Conservation (phyloP, 1,140 invertebrate genomes). For the Zaprionus vittiger region DNA sequence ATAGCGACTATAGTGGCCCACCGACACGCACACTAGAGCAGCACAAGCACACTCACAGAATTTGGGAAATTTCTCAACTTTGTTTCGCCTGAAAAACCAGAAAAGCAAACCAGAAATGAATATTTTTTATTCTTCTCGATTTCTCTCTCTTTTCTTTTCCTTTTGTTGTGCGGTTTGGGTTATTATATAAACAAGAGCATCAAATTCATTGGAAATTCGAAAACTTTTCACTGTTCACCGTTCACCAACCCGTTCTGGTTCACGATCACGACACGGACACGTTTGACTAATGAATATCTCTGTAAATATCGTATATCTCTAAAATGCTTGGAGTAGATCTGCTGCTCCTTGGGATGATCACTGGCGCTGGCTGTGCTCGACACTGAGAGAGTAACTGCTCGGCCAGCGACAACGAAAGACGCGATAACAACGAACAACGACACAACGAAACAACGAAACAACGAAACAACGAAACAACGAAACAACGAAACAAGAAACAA, state of each 20-base stretch:
- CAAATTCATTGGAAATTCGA: constrained; percentile 13
- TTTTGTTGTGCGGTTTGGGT: constrained; percentile 19
- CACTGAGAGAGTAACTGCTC: constrained; percentile 59
- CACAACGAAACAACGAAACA: constrained; percentile 41
- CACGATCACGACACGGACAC: constrained; percentile 22
- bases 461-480: constrained; percentile 15
- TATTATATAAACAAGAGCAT: constrained; percentile 58
- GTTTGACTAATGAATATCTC: background rate
- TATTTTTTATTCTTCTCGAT: constrained; percentile 39
- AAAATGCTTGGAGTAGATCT: constrained; percentile 1
- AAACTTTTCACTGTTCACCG: constrained; percentile 33
- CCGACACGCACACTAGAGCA: constrained; percentile 51
- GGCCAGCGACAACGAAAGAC: constrained; percentile 66
- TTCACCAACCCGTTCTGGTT: constrained; percentile 25
- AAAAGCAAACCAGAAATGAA: constrained; percentile 46
- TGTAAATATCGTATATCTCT: background rate
- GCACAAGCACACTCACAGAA: constrained; percentile 26
- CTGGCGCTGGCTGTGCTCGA: constrained; percentile 56
- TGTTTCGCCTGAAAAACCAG: constrained; percentile 49
- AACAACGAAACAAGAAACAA: constrained; percentile 26
- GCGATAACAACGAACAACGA: constrained; percentile 65
- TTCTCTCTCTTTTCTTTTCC: constrained; percentile 6
- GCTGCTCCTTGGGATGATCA: constrained; percentile 52
- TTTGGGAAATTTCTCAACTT: constrained; percentile 53
- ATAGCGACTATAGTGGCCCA: constrained; percentile 60